Conservation (phyloP, 2,888 invertebrate species). For the Plebejus melissa region DNA sequence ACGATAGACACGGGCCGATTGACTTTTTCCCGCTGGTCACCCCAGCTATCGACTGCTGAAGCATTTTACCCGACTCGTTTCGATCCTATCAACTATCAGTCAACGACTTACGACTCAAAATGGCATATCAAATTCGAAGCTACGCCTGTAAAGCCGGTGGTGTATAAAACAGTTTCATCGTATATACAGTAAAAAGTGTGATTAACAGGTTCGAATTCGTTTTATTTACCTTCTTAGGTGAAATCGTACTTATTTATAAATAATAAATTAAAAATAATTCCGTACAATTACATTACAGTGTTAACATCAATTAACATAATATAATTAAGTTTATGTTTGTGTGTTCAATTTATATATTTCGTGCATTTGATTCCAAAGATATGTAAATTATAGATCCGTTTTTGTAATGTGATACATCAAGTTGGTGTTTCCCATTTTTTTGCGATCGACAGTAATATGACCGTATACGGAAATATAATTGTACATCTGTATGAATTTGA, state of each 20-base stretch:
- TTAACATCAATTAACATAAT: no score
- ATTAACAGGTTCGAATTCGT: neutral
- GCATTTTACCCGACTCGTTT: neutral
- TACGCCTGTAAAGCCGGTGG: neutral
- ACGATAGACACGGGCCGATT: neutral
- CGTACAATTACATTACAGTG: no score
- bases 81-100: neutral
- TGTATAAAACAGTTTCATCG: neutral
- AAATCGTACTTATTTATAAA: no score
- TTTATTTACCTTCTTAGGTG: neutral
- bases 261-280: no score
- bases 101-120: slow-evolving; percentile 12
- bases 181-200: neutral
- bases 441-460: neutral
- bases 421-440: slow-evolving; percentile 20
- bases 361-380: neutral
- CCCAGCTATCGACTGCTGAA: slow-evolving; percentile 18
- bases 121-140: neutral
- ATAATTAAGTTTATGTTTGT: neutral
- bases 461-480: slow-evolving; percentile 10
- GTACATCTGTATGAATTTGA: neutral
- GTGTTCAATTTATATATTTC: neutral
- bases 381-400: neutral
- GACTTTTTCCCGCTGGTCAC: neutral
- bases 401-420: neutral